Base-by-base conservation (phyloP, 2,797 vertebrate species). In the Premnoplex brunnescens region DNA sequence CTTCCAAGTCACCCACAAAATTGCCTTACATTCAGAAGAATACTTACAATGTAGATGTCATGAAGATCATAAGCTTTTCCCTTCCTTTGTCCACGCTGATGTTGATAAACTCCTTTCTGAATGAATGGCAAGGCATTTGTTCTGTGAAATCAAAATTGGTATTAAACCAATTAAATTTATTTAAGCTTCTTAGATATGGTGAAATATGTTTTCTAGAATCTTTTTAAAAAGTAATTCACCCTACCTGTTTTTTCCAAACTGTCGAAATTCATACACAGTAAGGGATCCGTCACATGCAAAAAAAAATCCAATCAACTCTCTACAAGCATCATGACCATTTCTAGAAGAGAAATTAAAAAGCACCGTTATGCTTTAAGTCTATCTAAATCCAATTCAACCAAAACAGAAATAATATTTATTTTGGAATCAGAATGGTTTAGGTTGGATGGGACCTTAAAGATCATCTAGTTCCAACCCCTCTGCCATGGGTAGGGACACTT, bases 231-330 rank as follows among this genome's bases (percentile, higher is more conserved):
- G 13, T 49, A 89, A 74, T 43, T 73, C 4, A 71, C 28, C 94
- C 51, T 94, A 98, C 98, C 98, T 98, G 72, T 98, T 98, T 97
- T 98, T 98, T 82, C 98, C 98, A 97, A 98, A 98, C 39, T 98
- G 97, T 30, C 97, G 91, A 95, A 98, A 98, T 89, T 98, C 98
- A 11, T 98, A 98, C n/a, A 98, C 94, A 10, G 98, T 98, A 72
- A 98, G 94, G 21, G 98, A 98, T 58, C 81, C 92, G 74, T 98
- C 98, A 78, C 95, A 97, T 7, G 55, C 55, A 37, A 99, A 99
- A 96, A 98, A 98, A 95, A 98, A 98, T 43, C 98, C 98, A 87
- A 97, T 96, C 91, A 98, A 94, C 78, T 98, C 98, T 94, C 98
- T 97, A 75, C 98, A 98, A 52, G 98, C 98, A 96, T 98, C 97